A percentile compares a stretch with the other conserved stretches of the same genome.
Evolutionary conservation across 2,888 invertebrate species (phyloP).

Genomic region (Trilocha varians): DNA sequence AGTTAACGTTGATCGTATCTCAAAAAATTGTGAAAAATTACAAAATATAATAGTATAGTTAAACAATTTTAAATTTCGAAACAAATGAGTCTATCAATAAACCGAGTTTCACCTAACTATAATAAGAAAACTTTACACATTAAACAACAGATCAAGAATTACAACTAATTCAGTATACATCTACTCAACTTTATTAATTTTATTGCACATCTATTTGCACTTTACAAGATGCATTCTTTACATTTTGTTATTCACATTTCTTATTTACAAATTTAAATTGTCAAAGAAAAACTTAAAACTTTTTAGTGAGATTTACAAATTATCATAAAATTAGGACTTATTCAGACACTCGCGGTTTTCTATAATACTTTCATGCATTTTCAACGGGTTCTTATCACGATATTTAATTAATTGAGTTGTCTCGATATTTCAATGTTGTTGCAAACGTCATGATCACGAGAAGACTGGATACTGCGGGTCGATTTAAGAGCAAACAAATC

Average conservation of each 20-base stretch:
- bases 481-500: no score
- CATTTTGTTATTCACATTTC: constrained; percentile 66
- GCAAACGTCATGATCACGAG: no score
- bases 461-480: no score
- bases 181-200: constrained; percentile 67
- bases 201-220: constrained; percentile 71
- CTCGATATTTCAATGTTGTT: no score
- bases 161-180: constrained; percentile 48
- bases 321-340: no score
- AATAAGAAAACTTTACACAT: constrained; percentile 19
- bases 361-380: no score
- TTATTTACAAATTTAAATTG: constrained; percentile 38
- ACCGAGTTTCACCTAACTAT: background rate
- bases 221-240: constrained; percentile 71
- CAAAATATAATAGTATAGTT: background rate
- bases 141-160: constrained; percentile 50
- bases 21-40: no score
- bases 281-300: constrained; percentile 6
- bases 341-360: no score
- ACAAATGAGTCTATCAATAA: background rate
- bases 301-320: no score
- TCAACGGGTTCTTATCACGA: no score
- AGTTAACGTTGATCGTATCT: no score
- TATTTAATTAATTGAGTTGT: no score
- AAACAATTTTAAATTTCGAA: background rate